A percentile compares a stretch with the other conserved stretches of the same genome.
Conservation (phyloP, 2,888 invertebrate genomes). For the Drosophila atripex region DNA sequence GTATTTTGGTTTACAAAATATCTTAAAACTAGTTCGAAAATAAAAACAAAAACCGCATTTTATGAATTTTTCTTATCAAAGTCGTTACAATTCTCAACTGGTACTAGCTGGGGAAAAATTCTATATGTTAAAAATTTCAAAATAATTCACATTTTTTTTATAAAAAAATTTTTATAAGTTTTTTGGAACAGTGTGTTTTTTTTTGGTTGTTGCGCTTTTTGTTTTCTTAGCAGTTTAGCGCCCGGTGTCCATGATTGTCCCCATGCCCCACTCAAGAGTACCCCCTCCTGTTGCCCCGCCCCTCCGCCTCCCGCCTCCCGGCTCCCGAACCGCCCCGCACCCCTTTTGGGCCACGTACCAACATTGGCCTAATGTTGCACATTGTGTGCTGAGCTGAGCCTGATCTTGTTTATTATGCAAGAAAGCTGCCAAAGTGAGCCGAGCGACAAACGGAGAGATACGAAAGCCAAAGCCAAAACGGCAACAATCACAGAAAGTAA, state of each 20-base stretch:
- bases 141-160: background rate
- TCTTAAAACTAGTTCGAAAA: no score
- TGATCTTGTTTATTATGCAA: conserved; percentile 80
- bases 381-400: conserved; percentile 65
- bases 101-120: no score
- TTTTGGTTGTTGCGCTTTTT: conserved; percentile 20
- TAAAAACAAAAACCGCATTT: no score
- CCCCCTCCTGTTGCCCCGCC: background rate
- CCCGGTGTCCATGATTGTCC: conserved; percentile 68
- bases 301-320: no score
- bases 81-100: no score
- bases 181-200: background rate
- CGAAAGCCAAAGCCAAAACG: conserved; percentile 24
- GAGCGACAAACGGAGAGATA: conserved; percentile 40
- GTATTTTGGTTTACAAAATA: no score
- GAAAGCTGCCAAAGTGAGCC: conserved; percentile 75
- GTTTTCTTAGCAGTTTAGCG: conserved; percentile 66
- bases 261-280: conserved; percentile 39
- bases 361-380: conserved; percentile 79
- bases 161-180: background rate
- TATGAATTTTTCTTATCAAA: no score
- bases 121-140: background rate
- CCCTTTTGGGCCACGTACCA: conserved; percentile 63
- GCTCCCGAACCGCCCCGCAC: background rate
- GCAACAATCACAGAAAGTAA: conserved; percentile 46